A percentile compares a stretch with the other conserved stretches of the same genome.
phyloP scores from a whole-genome alignment of 2,888 invertebrate species.

The Campoplex capitator region DNA sequence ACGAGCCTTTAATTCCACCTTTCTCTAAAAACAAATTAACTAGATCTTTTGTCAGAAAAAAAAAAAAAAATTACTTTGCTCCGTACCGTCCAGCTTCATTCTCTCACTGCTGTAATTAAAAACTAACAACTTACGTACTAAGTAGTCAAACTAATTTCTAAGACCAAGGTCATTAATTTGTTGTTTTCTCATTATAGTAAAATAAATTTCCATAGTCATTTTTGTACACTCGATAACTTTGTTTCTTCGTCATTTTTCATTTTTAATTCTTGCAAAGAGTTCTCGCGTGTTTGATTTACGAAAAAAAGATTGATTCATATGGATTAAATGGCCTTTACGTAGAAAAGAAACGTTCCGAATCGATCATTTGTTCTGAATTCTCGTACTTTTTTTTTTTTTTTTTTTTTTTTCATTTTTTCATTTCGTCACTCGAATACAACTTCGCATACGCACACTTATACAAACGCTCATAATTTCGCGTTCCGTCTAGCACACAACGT shows the following conservation, averaged over 20 bases:
- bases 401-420: slow-evolving; percentile 3
- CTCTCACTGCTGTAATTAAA: slow-evolving; percentile 58
- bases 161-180: slow-evolving; percentile 56
- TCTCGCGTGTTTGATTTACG: slow-evolving; percentile 1
- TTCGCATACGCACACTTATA: slow-evolving; percentile 48
- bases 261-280: slow-evolving; percentile 28
- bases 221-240: slow-evolving; percentile 76
- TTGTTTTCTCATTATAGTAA: slow-evolving; percentile 70
- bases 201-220: slow-evolving; percentile 77
- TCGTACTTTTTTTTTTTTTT: slow-evolving; percentile 11
- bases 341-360: slow-evolving; percentile 1
- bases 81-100: slow-evolving; percentile 26
- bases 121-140: slow-evolving; percentile 69
- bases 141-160: slow-evolving; percentile 58
- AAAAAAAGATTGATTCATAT: slow-evolving; percentile 27
- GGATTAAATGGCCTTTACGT: slow-evolving; percentile 35
- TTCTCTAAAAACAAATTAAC: slow-evolving; percentile 13
- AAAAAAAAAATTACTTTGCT: slow-evolving; percentile 39
- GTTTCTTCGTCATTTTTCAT: slow-evolving; percentile 37
- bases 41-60: slow-evolving; percentile 32
- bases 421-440: slow-evolving; percentile 65
- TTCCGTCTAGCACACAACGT: slow-evolving; percentile 16
- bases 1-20: slow-evolving; percentile 31
- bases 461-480: slow-evolving; percentile 44
- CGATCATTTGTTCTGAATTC: slow-evolving; percentile 1